These are phyloP conservation scores for Sebastes kiyomatsui DNA, from an alignment of 2,797 vertebrate species.

Conservation along the genomic window DNA sequence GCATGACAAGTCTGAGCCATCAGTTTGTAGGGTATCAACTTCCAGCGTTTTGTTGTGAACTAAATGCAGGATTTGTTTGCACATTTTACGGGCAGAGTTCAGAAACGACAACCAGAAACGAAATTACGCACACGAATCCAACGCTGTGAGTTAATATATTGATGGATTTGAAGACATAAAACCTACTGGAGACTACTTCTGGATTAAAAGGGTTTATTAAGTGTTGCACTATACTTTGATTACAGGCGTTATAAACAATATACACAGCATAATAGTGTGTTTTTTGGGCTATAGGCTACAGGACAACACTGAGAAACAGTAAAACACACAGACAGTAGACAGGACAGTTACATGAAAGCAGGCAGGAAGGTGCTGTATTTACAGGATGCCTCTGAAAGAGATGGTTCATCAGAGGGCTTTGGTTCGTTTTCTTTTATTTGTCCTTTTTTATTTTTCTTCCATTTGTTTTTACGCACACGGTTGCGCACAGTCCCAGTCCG, in stretches of 20 bases:
- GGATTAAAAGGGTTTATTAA: conserved; percentile 78
- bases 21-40: background rate
- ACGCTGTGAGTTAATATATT: background rate
- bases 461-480: conserved; percentile 27
- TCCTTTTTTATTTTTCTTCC: conserved; percentile 26
- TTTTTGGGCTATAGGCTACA: conserved; percentile 43
- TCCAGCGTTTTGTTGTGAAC: background rate
- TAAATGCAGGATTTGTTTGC: background rate
- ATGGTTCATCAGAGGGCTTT: conserved; percentile 44
- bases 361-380: conserved; percentile 70
- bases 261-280: conserved; percentile 55
- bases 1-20: background rate
- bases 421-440: conserved; percentile 34
- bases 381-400: conserved; percentile 60
- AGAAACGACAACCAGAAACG: background rate
- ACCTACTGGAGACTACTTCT: conserved; percentile 12
- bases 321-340: conserved; percentile 46
- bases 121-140: background rate
- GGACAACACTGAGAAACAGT: conserved; percentile 64
- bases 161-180: background rate
- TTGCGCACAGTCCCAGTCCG: conserved; percentile 17
- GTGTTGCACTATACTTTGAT: conserved; percentile 66
- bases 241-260: conserved; percentile 77
- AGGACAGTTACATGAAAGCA: conserved; percentile 66
- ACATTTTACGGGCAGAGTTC: background rate